Percentiles rank a stretch among this genome's conserved stretches.
These are phyloP conservation scores for Megaceryle maxima DNA, from an alignment of 2,113 vertebrate genomes.

Conservation along the genomic window DNA sequence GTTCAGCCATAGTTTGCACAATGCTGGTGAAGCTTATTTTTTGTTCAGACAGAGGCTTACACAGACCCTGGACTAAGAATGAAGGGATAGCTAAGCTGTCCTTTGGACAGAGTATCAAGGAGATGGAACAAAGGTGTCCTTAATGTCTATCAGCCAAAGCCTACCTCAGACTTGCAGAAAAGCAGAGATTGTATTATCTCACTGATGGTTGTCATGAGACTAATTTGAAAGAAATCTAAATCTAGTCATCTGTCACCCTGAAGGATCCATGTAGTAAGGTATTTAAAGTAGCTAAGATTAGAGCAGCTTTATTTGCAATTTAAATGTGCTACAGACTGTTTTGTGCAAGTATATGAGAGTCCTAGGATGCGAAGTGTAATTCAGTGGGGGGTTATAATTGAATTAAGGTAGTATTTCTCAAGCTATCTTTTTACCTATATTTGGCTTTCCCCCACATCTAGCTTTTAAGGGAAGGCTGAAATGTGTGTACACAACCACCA, in stretches of 20 bases:
- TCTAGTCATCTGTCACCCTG: conserved; percentile 29
- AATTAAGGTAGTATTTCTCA: not conserved
- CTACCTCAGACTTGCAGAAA: not conserved
- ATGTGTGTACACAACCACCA: not conserved
- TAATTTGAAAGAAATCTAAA: conserved; percentile 35
- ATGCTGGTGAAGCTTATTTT: rapidly evolving
- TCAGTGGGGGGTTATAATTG: not conserved
- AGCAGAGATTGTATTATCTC: not conserved
- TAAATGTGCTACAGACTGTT: not conserved
- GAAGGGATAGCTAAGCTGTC: not conserved
- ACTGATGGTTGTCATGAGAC: conserved; percentile 43
- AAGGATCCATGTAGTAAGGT: conserved; percentile 51
- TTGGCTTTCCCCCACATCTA: not conserved
- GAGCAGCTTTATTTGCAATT: conserved; percentile 41
- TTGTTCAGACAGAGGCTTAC: not conserved
- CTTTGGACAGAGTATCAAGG: not conserved
- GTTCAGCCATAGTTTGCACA: not conserved
- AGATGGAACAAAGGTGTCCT: not conserved
- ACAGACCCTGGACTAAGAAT: not conserved
- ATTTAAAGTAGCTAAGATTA: conserved; percentile 49
- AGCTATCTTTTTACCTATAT: not conserved
- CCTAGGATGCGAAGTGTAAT: not conserved
- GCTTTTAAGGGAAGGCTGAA: not conserved
- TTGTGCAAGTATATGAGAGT: not conserved
- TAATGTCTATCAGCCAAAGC: not conserved